A percentile compares a stretch with the other conserved stretches of the same genome.
Evolutionary conservation across 2,888 invertebrate species (phyloP).

Genomic region (Stramonita haemastoma): DNA sequence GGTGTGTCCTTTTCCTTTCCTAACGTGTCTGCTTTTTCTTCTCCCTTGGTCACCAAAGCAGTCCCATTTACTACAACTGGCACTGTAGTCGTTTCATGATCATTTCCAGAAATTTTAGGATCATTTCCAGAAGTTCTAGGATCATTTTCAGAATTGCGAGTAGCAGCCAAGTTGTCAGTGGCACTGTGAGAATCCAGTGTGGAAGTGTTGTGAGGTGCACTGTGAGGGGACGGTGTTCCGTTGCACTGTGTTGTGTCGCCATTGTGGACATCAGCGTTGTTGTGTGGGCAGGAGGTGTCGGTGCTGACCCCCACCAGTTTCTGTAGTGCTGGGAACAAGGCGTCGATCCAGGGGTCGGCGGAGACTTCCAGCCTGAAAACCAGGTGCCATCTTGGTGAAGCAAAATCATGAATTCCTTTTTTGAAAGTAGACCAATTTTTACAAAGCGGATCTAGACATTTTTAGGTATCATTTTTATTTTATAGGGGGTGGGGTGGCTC

Average conservation of each 20-base stretch:
- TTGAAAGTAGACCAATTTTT: no score
- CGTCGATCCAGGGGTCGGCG: conserved; percentile 80
- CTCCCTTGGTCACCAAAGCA: background rate
- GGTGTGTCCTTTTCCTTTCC: background rate
- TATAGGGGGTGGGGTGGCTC: no score
- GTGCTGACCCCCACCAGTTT: conserved; percentile 51
- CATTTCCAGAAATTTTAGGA: no score
- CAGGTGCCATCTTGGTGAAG: no score
- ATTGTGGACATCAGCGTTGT: background rate
- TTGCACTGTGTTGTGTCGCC: background rate
- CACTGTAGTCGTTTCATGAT: background rate
- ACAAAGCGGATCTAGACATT: no score
- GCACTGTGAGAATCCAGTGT: background rate
- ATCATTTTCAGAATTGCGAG: background rate
- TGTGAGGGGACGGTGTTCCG: background rate
- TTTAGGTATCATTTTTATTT: no score
- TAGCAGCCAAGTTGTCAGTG: background rate
- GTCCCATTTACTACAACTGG: background rate
- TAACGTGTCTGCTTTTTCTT: background rate
- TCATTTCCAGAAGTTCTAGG: no score
- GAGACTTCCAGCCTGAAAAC: conserved; percentile 78
- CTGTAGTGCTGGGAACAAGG: conserved; percentile 76
- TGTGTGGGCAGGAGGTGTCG: no score
- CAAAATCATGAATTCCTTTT: no score
- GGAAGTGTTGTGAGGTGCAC: background rate